These are phyloP conservation scores for Butorides virescens DNA, from an alignment of 2,113 vertebrate genomes.

Conservation along the genomic window DNA sequence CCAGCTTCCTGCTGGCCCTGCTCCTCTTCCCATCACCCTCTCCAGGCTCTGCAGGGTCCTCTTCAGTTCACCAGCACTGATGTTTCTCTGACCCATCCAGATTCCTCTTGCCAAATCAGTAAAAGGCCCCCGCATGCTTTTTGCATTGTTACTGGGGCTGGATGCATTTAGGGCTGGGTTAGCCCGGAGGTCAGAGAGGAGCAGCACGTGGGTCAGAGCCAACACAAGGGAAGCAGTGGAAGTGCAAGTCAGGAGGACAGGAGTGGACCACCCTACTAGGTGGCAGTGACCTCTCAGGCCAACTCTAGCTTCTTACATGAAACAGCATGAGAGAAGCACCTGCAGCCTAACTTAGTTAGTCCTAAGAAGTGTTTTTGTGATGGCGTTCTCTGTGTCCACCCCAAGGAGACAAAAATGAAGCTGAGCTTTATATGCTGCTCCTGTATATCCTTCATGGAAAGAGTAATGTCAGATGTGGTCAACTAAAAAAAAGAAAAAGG, in stretches of 20 bases:
- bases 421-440: neutral
- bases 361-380: neutral
- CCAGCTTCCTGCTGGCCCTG: neutral
- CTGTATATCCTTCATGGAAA: neutral
- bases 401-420: neutral
- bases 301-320: neutral
- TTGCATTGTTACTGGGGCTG: neutral
- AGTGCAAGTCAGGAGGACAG: neutral
- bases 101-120: neutral
- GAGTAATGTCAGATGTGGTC: no score
- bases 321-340: neutral
- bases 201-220: neutral
- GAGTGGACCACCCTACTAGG: neutral
- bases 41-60: no score
- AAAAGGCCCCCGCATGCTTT: fast-evolving
- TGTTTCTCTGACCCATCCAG: neutral
- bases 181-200: neutral
- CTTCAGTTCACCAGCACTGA: neutral
- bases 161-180: fast-evolving
- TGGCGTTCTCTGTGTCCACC: neutral
- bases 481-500: neutral
- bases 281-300: neutral
- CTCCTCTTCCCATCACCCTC: neutral
- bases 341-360: neutral
- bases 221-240: neutral